These are phyloP conservation scores for Drosophila ezoana DNA, from an alignment of 2,888 invertebrate genomes.

Conservation along the genomic window DNA sequence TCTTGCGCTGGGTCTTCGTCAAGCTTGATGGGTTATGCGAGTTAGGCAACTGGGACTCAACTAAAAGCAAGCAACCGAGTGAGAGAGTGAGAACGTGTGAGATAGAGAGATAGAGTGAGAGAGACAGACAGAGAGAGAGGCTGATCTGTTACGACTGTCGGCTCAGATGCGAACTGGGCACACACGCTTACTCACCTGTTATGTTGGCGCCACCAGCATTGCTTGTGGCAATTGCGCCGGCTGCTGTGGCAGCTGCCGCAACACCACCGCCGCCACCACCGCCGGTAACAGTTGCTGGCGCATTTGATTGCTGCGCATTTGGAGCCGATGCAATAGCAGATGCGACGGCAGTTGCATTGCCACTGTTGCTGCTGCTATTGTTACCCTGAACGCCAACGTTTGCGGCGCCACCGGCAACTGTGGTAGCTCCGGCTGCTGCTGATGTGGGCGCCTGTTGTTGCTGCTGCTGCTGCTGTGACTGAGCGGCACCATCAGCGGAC, in stretches of 20 bases:
- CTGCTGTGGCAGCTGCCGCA: slow-evolving; percentile 60
- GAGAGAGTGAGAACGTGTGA: neutral
- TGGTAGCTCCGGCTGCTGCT: slow-evolving; percentile 35
- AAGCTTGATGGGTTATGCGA: neutral
- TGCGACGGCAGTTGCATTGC: slow-evolving; percentile 49
- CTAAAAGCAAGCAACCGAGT: slow-evolving; percentile 38
- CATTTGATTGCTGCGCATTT: slow-evolving; percentile 61
- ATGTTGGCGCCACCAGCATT: slow-evolving; percentile 69
- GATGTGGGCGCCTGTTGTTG: slow-evolving; percentile 45
- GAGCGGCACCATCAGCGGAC: slow-evolving; percentile 61
- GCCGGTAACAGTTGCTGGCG: slow-evolving; percentile 40
- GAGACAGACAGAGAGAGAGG: neutral
- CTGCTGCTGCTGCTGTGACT: slow-evolving; percentile 53
- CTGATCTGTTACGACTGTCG: slow-evolving; percentile 6
- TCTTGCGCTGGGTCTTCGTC: slow-evolving; percentile 21
- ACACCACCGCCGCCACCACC: slow-evolving; percentile 55
- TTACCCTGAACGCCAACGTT: slow-evolving; percentile 30
- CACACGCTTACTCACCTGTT: slow-evolving; percentile 72
- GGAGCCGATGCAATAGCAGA: slow-evolving; percentile 41
- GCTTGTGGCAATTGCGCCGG: slow-evolving; percentile 59
- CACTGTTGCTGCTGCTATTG: slow-evolving; percentile 40
- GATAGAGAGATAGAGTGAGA: neutral
- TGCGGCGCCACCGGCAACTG: slow-evolving; percentile 34
- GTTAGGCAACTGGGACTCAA: slow-evolving; percentile 15
- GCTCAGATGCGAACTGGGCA: slow-evolving; percentile 15